phyloP scores from a whole-genome alignment of 2,113 vertebrate genomes.

The Hippocampus comes region DNA sequence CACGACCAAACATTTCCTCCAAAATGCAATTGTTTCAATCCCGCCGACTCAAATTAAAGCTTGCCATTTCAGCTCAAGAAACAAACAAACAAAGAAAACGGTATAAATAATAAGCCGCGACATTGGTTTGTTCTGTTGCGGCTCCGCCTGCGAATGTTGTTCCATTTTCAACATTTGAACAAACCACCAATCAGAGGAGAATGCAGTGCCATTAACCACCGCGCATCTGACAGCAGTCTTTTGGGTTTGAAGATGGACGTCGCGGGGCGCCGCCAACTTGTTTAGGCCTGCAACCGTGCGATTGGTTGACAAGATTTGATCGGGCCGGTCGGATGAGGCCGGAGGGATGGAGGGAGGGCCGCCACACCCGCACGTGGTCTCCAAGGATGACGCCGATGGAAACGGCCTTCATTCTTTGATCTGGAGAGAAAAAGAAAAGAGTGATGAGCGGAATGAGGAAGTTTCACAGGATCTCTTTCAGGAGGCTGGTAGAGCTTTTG shows the following conservation, averaged over 20 bases:
- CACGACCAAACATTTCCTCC: neutral
- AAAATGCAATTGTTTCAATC: too few relatives aligned
- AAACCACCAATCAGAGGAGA: neutral
- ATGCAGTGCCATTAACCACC: neutral
- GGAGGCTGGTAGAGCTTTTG: neutral
- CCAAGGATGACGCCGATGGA: neutral
- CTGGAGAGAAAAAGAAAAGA: slow-evolving; percentile 33
- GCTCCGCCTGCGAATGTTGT: slow-evolving; percentile 1
- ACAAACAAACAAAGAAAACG: neutral
- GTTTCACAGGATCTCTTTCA: slow-evolving; percentile 38
- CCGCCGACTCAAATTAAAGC: neutral
- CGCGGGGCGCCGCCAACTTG: neutral
- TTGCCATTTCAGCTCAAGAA: neutral
- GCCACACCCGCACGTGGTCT: slow-evolving; percentile 2
- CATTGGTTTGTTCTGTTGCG: slow-evolving; percentile 7
- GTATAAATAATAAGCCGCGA: neutral
- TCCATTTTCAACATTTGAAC: neutral
- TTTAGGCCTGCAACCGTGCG: neutral
- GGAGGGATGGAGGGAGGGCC: slow-evolving; percentile 28
- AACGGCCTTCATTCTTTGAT: slow-evolving; percentile 67
- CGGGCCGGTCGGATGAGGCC: slow-evolving; percentile 13
- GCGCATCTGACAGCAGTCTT: neutral
- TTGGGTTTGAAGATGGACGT: neutral
- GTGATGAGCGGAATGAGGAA: neutral
- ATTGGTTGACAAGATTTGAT: slow-evolving; percentile 16